These are phyloP conservation scores for Sardinella longiceps DNA, from an alignment of 2,797 vertebrate species.

Conservation along the genomic window DNA sequence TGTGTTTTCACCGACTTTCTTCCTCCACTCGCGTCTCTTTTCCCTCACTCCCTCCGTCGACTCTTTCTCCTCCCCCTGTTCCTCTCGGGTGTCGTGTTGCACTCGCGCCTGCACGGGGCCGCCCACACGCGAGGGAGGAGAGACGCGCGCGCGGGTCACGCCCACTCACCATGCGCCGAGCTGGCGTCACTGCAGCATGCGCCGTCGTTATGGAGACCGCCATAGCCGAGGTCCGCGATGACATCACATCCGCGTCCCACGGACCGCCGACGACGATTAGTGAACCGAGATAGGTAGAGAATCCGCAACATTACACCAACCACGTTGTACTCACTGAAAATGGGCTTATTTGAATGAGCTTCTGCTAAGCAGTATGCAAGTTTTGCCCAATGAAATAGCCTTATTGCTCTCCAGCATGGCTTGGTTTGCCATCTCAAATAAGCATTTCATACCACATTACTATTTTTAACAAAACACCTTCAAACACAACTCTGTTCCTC, in stretches of 20 bases:
- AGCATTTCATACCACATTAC: no score
- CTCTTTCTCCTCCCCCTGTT: slow-evolving; percentile 57
- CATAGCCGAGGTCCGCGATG: slow-evolving; percentile 60
- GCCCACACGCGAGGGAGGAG: slow-evolving; percentile 70
- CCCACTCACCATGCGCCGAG: slow-evolving; percentile 74
- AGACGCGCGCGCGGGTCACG: slow-evolving; percentile 66
- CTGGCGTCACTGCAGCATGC: slow-evolving; percentile 76
- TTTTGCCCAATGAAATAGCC: no score
- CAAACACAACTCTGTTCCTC: no score
- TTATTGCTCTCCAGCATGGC: no score
- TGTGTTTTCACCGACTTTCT: slow-evolving; percentile 61
- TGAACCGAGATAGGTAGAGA: slow-evolving; percentile 49
- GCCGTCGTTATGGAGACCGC: slow-evolving; percentile 75
- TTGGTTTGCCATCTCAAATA: no score
- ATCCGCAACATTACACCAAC: slow-evolving; percentile 30
- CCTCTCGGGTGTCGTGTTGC: slow-evolving; percentile 77
- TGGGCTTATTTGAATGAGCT: no score
- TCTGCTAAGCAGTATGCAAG: no score
- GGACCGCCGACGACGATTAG: slow-evolving; percentile 41
- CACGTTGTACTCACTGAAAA: no score
- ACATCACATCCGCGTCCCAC: slow-evolving; percentile 69
- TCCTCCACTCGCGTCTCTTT: slow-evolving; percentile 58
- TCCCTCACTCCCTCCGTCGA: slow-evolving; percentile 26
- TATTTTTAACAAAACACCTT: no score
- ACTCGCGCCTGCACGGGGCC: slow-evolving; percentile 67